Base-by-base conservation (phyloP, 2,888 invertebrate genomes). In the Caenorhabditis plicata region DNA sequence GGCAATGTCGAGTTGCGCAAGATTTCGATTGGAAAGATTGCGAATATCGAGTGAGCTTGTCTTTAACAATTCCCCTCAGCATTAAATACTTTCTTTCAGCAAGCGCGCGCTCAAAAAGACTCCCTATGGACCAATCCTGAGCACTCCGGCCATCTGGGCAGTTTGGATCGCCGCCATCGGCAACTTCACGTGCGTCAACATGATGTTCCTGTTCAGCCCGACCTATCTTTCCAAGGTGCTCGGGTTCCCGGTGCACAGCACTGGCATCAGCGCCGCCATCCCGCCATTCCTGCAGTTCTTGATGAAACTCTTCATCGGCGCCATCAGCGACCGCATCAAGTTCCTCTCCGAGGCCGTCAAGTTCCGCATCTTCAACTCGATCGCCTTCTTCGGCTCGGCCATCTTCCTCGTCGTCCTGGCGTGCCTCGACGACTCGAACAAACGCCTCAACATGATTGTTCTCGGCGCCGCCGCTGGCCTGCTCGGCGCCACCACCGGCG, bases 171-270 rank as follows among this genome's bases (percentile, higher is more conserved):
- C 75, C 2, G 68, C 79, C 8, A 66, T 79, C 36, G 79, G 79
- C 35, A 79, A 79, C 57, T 79, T 79, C 66, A 68, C 66, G 13
- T 68, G 73, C 42, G 75, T 78, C 65, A 78, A 79, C 54, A 68
- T 76, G 72, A 74, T 78, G 76, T 79, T 78, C 69, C 69, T 78
- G 40, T 78, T 71, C 64, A 71, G 72, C 7, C 77, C 76, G 22
- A 68, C 65, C 36, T 75, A 75, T 45, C 62, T 76, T 15, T 66
- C 71, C 19, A 55, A 54, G 39, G 78, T 80, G 15, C 73, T 79
- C 41, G 71, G 74, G 32, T 80, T 74, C 56, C 70, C 75, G 7
- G 71, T 76, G 25, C 70, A 72, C 40, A 63, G 57, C 39, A 79
- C 77, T 17, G 79, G 79, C 2, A 45, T 79, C 52, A 75, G 76